Evolutionary conservation across 1,140 invertebrate species (phyloP), one percentile per base, ranked within the genome.

Genomic region (Fragariocoptes setiger): DNA sequence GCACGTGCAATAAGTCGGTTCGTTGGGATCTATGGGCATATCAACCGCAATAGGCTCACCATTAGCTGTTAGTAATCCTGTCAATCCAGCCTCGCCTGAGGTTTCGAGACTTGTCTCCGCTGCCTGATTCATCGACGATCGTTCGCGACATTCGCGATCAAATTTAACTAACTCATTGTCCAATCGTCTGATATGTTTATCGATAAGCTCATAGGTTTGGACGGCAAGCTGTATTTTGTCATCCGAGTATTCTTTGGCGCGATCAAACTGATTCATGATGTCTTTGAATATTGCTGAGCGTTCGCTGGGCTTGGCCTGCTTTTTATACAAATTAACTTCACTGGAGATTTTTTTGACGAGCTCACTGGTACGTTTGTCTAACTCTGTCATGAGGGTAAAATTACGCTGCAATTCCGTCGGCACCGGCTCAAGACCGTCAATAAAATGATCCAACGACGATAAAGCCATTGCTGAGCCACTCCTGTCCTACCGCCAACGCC

Each of bases 181-280:
- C n/a, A 31, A 31, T 44, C 82, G 70, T 47, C 85, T 63, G 48
- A 94, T 94, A 56, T 94, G 85, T 61, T 94, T 94, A 53, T 94
- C 86, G n/a, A 92, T 85, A 56, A 94, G 62, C 62, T 95, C 86
- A 56, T 95, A 95, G 0, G 85, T 94, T 59, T 94, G 85, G 58
- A 92, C 90, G 1, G 86, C 83, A 43, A 95, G 61, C 55, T 90
- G 80, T 13, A 92, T 82, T 65, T 94, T 95, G 51, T 92, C 85
- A 56, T 94, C 85, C 0, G 80, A 80, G 54, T 79, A 82, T 53
- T 82, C 78, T 56, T 80, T 82, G 13, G 78, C 76, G 56, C 83
- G 82, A 48, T 77, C 76, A 51, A 82, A 85, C 20, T 77, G n/a
- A 46, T 68, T 70, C 54, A 80, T 72, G 43, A 92, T 88, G 42